Evolutionary conservation across 2,113 vertebrate genomes (phyloP), one percentile per base, ranked within the genome.

Genomic region (Micronisus gabar): DNA sequence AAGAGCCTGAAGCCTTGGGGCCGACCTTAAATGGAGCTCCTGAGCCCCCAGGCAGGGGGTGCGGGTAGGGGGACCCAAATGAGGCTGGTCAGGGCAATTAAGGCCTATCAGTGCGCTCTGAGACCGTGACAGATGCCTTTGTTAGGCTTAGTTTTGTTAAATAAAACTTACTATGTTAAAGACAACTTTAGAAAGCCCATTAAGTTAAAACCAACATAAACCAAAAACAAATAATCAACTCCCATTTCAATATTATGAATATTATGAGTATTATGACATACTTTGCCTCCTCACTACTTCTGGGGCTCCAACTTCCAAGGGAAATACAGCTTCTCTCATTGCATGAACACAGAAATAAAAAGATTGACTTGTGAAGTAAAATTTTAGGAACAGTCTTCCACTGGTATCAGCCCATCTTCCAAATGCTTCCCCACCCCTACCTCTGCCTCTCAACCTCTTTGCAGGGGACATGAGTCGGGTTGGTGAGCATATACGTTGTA

Each of bases 1-100:
- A 10, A 15, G 0, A 2, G 1, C 2, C 0, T 0, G 0, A 3
- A 0, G 0, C 0, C 3, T 6, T 29, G 0, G 0, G 11, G 3
- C 22, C 75, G 32, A 18, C 34, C 56, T 79, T 63, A 82, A 82
- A 55, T 41, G 19, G 48, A 27, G 56, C 32, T 72, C 13, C 26
- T 66, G 83, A 38, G 23, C 56, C 62, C n/a, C 29, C 0, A 0
- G 52, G 59, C 4, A 26, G 68, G 9, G 30, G 2, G 1, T 56
- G 40, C 52, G 62, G 34, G 26, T 16, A 7, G 4, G 15, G 38
- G 9, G 7, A 74, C 15, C 6, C 68, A 63, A 22, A 7, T 81
- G 81, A 79, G 47, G 50, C 55, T 45, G 3, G 2, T 52, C 52
- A 82, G 47, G 30, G 20, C 25, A 70, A 56, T 47, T 41, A 59